Conservation (phyloP, 2,888 invertebrate genomes). For the Drosophila cognata region DNA sequence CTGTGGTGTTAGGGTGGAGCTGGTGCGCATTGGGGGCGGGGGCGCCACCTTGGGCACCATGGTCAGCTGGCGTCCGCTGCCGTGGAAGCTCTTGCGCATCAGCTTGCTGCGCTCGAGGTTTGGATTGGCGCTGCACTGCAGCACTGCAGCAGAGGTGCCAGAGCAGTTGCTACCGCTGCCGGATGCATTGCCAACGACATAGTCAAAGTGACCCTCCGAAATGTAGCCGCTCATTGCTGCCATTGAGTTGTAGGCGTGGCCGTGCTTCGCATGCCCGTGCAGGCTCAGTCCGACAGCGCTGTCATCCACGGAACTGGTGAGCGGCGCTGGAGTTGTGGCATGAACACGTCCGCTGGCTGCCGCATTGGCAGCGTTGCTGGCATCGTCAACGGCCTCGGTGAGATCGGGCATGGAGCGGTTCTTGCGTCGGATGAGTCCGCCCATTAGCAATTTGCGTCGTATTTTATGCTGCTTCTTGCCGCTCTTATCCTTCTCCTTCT, state of each 20-base stretch:
- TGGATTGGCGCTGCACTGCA: slow-evolving; percentile 87
- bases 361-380: slow-evolving; percentile 7
- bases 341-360: slow-evolving; percentile 54
- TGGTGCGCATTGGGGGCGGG: slow-evolving; percentile 94
- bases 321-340: slow-evolving; percentile 82
- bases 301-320: slow-evolving; percentile 89
- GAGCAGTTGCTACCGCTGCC: slow-evolving; percentile 4
- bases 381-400: slow-evolving; percentile 90
- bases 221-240: slow-evolving; percentile 91
- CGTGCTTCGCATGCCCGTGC: slow-evolving; percentile 80
- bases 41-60: slow-evolving; percentile 93
- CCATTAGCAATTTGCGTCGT: slow-evolving; percentile 94
- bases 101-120: slow-evolving; percentile 94
- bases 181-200: slow-evolving; percentile 68
- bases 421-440: slow-evolving; percentile 93
- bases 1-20: slow-evolving; percentile 89
- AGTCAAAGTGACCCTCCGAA: slow-evolving; percentile 94
- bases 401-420: slow-evolving; percentile 97
- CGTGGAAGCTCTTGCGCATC: slow-evolving; percentile 95
- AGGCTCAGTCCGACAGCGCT: slow-evolving; percentile 88
- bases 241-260: slow-evolving; percentile 19
- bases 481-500: slow-evolving; percentile 89
- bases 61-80: slow-evolving; percentile 92
- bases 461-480: slow-evolving; percentile 96
- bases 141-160: slow-evolving; percentile 1